Conservation (phyloP, 2,113 vertebrate species). For the Opisthocomus hoazin region DNA sequence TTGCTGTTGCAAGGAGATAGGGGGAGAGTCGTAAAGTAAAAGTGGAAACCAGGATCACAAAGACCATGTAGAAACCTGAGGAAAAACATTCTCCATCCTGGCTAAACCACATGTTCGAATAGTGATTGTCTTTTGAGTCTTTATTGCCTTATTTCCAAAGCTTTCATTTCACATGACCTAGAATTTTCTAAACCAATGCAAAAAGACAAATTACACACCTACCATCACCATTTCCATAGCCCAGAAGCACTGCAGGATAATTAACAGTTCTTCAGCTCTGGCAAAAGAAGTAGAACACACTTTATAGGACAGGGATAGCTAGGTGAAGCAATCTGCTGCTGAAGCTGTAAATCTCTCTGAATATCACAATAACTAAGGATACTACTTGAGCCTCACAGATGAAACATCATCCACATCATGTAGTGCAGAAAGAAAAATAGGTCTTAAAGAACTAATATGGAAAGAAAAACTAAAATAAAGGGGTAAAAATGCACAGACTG, state of each 20-base stretch:
- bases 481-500: neutral
- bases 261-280: constrained; percentile 49
- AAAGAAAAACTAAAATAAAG: neutral
- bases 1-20: neutral
- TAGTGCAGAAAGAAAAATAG: neutral
- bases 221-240: constrained; percentile 51
- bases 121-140: neutral
- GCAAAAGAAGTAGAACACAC: constrained; percentile 40
- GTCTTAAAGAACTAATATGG: neutral
- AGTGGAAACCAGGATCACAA: neutral
- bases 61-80: neutral
- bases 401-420: neutral
- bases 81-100: neutral
- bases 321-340: neutral
- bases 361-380: neutral
- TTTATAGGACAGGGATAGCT: constrained; percentile 42
- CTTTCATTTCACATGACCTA: neutral
- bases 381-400: neutral
- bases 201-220: constrained; percentile 55
- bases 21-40: neutral
- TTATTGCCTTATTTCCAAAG: neutral
- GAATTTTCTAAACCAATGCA: constrained; percentile 39
- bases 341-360: neutral
- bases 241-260: constrained; percentile 53
- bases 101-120: neutral